Evolutionary conservation across 2,797 vertebrate genomes (phyloP).

Genomic region (Antennarius maculatus): DNA sequence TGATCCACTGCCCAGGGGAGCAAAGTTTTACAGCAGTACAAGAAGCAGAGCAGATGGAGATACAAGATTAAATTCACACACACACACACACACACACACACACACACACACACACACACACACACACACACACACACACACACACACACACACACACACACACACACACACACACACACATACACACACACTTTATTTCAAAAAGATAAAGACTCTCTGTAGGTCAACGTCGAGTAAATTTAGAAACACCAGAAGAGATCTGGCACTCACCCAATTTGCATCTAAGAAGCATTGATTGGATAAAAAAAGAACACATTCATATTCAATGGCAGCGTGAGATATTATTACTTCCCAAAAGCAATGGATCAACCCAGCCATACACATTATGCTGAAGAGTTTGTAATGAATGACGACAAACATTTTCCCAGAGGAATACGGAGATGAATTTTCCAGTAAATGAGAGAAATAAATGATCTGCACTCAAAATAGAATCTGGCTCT

Average conservation of each 20-base stretch:
- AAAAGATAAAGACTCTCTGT: background rate
- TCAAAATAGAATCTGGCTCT: background rate
- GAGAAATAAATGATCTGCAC: background rate
- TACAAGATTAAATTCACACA: background rate
- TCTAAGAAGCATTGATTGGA: background rate
- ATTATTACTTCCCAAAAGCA: background rate
- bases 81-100: no score
- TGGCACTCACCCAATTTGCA: background rate
- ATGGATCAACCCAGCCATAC: background rate
- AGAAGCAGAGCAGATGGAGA: conserved; percentile 16
- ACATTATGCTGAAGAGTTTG: background rate
- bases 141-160: no score
- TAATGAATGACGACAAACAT: background rate
- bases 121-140: no score
- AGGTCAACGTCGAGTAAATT: conserved; percentile 5
- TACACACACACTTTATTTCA: background rate
- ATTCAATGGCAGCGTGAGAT: background rate
- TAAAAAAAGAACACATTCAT: background rate
- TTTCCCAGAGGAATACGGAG: background rate
- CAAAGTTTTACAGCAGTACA: conserved; percentile 13
- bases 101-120: no score
- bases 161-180: no score
- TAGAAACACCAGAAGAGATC: conserved; percentile 7
- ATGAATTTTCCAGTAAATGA: background rate
- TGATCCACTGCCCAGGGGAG: background rate